Conservation (phyloP, 2,797 vertebrate genomes). For the Trichosurus vulpecula region DNA sequence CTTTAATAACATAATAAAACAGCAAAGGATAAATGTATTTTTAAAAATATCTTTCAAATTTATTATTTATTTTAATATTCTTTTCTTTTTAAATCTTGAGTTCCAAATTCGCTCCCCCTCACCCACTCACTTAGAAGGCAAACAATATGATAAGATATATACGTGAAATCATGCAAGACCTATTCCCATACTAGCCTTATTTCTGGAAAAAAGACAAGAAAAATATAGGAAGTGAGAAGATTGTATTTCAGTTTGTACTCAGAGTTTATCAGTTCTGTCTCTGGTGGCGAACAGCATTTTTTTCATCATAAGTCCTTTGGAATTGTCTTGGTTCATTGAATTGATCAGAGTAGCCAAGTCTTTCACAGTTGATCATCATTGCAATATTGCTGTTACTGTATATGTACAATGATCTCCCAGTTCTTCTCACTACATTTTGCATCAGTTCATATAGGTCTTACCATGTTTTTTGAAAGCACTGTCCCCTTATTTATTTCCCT, state of each 20-base stretch:
- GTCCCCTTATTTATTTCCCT: too few species aligned
- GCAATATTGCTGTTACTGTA: background rate
- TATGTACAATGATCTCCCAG: background rate
- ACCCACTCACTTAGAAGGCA: background rate
- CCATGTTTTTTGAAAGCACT: background rate
- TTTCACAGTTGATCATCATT: background rate
- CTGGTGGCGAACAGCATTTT: background rate
- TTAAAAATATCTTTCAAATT: background rate
- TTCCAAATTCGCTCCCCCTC: background rate
- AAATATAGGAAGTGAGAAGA: background rate
- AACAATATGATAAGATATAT: background rate
- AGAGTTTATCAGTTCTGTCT: background rate
- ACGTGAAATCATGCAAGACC: background rate
- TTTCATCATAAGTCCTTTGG: background rate
- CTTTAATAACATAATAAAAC: background rate
- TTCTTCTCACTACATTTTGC: background rate
- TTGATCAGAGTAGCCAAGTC: background rate
- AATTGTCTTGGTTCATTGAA: background rate
- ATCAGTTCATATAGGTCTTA: background rate
- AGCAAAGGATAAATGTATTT: background rate
- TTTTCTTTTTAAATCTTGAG: background rate
- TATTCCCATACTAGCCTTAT: background rate
- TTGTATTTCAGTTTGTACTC: background rate
- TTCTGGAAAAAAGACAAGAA: background rate
- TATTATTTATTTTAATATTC: background rate